These are phyloP conservation scores for Drosophila murphyi DNA, from an alignment of 1,140 invertebrate genomes.

Conservation along the genomic window DNA sequence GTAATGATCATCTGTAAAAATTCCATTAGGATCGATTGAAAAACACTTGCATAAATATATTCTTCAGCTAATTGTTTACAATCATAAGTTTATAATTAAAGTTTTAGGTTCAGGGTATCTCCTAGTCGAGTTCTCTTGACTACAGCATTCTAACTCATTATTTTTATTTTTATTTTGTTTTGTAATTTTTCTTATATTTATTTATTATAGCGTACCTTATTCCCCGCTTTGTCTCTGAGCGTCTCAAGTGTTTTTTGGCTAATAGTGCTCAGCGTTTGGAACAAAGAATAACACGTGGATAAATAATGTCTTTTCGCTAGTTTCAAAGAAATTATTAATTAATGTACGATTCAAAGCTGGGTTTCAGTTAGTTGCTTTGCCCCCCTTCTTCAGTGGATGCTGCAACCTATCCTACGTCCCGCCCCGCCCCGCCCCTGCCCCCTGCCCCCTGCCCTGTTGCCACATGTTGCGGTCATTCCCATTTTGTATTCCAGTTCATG, in stretches of 20 bases:
- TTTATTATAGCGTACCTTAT: background rate
- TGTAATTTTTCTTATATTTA: too few species aligned
- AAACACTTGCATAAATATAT: too few species aligned
- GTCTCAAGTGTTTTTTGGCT: background rate
- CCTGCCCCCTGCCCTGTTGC: background rate
- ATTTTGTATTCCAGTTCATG: slow-evolving; percentile 72
- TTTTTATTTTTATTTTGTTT: background rate
- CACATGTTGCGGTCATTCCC: slow-evolving; percentile 65
- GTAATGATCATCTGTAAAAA: too few species aligned
- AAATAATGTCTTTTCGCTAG: slow-evolving; percentile 71
- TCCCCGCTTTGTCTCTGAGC: slow-evolving; percentile 18
- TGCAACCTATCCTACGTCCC: background rate
- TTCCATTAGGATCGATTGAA: too few species aligned
- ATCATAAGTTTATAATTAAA: too few species aligned
- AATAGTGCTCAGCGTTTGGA: background rate
- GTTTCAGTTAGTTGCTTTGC: slow-evolving; percentile 22
- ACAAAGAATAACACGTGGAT: slow-evolving; percentile 25
- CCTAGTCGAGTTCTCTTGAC: too few species aligned
- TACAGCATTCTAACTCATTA: slow-evolving; percentile 1
- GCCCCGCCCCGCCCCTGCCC: background rate
- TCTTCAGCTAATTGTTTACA: too few species aligned
- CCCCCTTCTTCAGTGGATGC: slow-evolving; percentile 16
- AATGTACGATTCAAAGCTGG: slow-evolving; percentile 54
- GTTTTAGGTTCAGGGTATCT: too few species aligned
- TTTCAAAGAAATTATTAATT: slow-evolving; percentile 77